Percentiles rank a stretch among this genome's conserved stretches.
phyloP scores from a whole-genome alignment of 1,140 invertebrate genomes.

The Zaprionus gabonicus region DNA sequence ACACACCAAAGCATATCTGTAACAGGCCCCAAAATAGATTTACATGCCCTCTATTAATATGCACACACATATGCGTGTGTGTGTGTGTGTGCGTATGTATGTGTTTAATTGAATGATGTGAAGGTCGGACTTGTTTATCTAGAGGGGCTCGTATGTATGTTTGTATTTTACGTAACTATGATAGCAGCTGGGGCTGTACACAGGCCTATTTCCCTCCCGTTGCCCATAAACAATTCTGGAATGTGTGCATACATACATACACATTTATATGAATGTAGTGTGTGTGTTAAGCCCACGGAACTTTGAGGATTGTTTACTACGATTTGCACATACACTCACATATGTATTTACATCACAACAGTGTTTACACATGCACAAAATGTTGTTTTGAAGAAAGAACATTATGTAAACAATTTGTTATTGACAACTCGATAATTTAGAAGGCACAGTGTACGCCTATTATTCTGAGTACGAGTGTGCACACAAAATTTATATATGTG shows the following conservation, averaged over 20 bases:
- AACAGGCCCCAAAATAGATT: conserved; percentile 37
- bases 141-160: conserved; percentile 19
- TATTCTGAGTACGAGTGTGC: background rate
- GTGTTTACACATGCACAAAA: too few species aligned
- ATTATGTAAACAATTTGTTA: background rate
- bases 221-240: background rate
- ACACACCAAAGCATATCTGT: conserved; percentile 16
- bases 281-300: background rate
- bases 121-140: conserved; percentile 41
- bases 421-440: background rate
- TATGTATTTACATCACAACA: background rate
- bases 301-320: background rate
- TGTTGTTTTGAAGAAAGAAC: background rate
- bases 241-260: background rate
- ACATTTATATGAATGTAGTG: background rate
- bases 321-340: background rate
- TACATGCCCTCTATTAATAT: conserved; percentile 1
- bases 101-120: conserved; percentile 19
- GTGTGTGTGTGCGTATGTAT: background rate
- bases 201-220: background rate
- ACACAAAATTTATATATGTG: background rate
- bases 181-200: background rate
- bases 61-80: background rate
- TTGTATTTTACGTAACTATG: conserved; percentile 4
- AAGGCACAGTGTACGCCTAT: background rate